Conservation (phyloP, 2,888 invertebrate genomes). For the Drosophila meridiana region DNA sequence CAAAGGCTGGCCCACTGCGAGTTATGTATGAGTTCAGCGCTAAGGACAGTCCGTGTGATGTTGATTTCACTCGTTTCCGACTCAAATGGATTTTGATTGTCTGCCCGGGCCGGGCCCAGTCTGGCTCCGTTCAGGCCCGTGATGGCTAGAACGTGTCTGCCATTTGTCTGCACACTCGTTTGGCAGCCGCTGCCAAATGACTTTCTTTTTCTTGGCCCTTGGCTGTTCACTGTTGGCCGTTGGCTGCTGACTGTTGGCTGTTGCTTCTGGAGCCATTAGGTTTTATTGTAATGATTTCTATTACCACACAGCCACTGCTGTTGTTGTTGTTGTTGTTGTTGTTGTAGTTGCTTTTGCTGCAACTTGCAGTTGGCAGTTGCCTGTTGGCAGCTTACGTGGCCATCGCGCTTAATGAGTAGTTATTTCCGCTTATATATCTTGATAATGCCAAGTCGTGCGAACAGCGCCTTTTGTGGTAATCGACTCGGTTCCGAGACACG, state of each 20-base stretch:
- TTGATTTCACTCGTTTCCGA: slow-evolving; percentile 78
- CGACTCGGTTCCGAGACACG: slow-evolving; percentile 60
- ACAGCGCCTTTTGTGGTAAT: slow-evolving; percentile 55
- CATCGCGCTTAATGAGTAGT: slow-evolving; percentile 77
- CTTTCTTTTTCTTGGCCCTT: slow-evolving; percentile 72
- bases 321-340: slow-evolving; percentile 25
- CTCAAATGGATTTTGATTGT: slow-evolving; percentile 81
- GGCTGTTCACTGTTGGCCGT: slow-evolving; percentile 27
- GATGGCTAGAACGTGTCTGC: slow-evolving; percentile 74
- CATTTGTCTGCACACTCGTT: slow-evolving; percentile 77
- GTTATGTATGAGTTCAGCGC: slow-evolving; percentile 11
- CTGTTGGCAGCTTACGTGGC: slow-evolving; percentile 69
- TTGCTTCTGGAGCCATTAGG: slow-evolving; percentile 73
- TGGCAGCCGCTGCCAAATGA: slow-evolving; percentile 67
- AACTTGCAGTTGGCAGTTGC: slow-evolving; percentile 39
- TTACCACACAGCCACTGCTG: slow-evolving; percentile 60
- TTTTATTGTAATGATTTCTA: slow-evolving; percentile 81
- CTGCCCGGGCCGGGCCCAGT: slow-evolving; percentile 45
- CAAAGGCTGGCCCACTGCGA: slow-evolving; percentile 6
- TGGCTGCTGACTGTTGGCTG: slow-evolving; percentile 50
- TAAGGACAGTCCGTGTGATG: slow-evolving; percentile 52
- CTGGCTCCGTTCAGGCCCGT: slow-evolving; percentile 17
- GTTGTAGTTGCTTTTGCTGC: slow-evolving; percentile 36
- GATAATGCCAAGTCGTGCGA: slow-evolving; percentile 73
- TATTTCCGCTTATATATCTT: slow-evolving; percentile 78